A percentile compares a stretch with the other conserved stretches of the same genome.
Conservation (phyloP, 2,888 invertebrate genomes). For the Acleris laterana region DNA sequence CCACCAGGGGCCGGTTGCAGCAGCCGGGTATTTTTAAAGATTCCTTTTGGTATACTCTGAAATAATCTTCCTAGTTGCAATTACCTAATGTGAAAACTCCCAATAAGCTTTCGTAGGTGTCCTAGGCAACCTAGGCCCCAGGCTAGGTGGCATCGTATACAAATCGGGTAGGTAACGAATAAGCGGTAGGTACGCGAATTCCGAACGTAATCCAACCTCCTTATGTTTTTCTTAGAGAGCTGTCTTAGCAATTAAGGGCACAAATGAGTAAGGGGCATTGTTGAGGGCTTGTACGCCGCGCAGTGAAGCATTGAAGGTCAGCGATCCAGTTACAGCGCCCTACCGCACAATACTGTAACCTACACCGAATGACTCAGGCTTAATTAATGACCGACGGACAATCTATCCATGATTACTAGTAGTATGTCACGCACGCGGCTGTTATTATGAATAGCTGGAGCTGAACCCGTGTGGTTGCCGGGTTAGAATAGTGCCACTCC, state of each 20-base stretch:
- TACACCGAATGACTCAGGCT: conserved; percentile 28
- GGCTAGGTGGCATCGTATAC: too few relatives aligned
- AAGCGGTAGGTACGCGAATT: neutral
- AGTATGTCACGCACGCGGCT: neutral
- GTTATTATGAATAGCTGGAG: neutral
- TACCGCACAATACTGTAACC: conserved; percentile 41
- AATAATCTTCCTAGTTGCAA: too few relatives aligned
- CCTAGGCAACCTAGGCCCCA: too few relatives aligned
- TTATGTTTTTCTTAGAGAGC: conserved; percentile 35
- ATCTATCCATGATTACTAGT: neutral
- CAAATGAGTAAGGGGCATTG: conserved; percentile 53
- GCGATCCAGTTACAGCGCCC: conserved; percentile 57
- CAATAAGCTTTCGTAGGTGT: too few relatives aligned
- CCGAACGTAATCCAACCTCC: neutral
- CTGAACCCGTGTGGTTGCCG: too few relatives aligned
- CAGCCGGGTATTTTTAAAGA: too few relatives aligned
- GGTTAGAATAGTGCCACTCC: too few relatives aligned
- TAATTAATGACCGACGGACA: neutral
- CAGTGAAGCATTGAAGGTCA: conserved; percentile 65
- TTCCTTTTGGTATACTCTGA: too few relatives aligned
- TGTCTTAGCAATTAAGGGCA: conserved; percentile 50
- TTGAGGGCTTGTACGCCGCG: conserved; percentile 57
- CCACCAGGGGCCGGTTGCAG: too few relatives aligned
- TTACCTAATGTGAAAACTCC: too few relatives aligned
- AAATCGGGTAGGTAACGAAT: neutral